These are phyloP conservation scores for Manduca sexta DNA, from an alignment of 1,140 invertebrate species.

Conservation along the genomic window DNA sequence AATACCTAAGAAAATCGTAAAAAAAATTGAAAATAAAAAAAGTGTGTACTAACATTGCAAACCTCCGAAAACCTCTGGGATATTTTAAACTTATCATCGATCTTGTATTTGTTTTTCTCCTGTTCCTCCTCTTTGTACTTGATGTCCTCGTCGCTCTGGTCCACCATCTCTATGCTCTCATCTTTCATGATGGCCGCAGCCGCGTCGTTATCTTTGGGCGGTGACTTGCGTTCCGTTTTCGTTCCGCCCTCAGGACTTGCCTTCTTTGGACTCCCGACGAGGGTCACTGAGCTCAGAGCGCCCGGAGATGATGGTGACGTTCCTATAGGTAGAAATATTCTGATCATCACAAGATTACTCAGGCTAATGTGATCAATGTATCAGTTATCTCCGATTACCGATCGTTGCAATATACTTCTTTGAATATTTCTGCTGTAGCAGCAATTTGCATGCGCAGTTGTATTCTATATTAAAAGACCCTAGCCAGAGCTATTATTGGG, in stretches of 20 bases:
- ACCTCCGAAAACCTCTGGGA: conserved; percentile 63
- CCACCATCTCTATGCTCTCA: conserved; percentile 63
- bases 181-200: conserved; percentile 48
- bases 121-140: conserved; percentile 61
- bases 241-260: conserved; percentile 35
- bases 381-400: no score
- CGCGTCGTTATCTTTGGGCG: conserved; percentile 44
- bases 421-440: no score
- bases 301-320: conserved; percentile 79
- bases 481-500: no score
- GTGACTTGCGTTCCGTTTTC: conserved; percentile 27
- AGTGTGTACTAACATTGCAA: not conserved
- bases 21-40: not conserved
- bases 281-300: conserved; percentile 80
- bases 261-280: conserved; percentile 75
- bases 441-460: no score
- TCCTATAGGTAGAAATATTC: conserved; percentile 18
- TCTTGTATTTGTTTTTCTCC: conserved; percentile 51
- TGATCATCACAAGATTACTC: no score
- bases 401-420: no score
- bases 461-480: no score
- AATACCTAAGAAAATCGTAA: no score
- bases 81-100: conserved; percentile 61
- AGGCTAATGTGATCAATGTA: no score
- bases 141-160: conserved; percentile 59